phyloP scores from a whole-genome alignment of 2,888 invertebrate genomes.

The Volucella zonaria region DNA sequence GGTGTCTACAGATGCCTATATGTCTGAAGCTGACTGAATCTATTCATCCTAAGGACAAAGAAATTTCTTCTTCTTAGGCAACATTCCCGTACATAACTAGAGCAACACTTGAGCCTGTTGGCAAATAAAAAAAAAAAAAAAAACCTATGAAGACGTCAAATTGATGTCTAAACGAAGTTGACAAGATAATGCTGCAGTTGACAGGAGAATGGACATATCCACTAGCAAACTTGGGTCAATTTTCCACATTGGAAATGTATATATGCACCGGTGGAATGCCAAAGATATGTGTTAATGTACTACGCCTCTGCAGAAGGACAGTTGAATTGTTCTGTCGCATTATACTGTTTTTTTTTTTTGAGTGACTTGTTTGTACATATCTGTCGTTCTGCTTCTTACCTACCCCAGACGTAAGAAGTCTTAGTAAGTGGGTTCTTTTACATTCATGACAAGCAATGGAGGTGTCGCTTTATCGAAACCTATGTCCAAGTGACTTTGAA shows the following conservation, averaged over 20 bases:
- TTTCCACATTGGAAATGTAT: neutral
- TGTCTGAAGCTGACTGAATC: no score
- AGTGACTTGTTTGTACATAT: no score
- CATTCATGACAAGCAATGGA: no score
- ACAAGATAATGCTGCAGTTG: constrained; percentile 52
- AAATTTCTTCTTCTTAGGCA: no score
- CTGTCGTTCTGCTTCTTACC: neutral
- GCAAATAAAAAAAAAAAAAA: no score
- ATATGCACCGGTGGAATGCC: neutral
- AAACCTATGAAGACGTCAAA: constrained; percentile 29
- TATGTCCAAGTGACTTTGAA: no score
- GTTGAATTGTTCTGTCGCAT: constrained; percentile 36
- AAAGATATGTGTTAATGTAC: neutral
- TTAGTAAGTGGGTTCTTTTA: no score
- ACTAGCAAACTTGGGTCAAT: neutral
- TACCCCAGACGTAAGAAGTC: no score
- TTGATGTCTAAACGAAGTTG: constrained; percentile 35
- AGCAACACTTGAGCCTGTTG: no score
- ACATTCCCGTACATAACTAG: neutral
- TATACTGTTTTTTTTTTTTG: constrained; percentile 18
- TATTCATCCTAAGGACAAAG: no score
- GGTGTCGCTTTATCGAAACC: no score
- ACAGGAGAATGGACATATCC: neutral
- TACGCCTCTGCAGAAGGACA: neutral
- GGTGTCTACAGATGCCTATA: no score